Percentiles rank a stretch among this genome's conserved stretches.
These are phyloP conservation scores for Metopia argyrocephala DNA, from an alignment of 2,888 invertebrate genomes.

Conservation along the genomic window DNA sequence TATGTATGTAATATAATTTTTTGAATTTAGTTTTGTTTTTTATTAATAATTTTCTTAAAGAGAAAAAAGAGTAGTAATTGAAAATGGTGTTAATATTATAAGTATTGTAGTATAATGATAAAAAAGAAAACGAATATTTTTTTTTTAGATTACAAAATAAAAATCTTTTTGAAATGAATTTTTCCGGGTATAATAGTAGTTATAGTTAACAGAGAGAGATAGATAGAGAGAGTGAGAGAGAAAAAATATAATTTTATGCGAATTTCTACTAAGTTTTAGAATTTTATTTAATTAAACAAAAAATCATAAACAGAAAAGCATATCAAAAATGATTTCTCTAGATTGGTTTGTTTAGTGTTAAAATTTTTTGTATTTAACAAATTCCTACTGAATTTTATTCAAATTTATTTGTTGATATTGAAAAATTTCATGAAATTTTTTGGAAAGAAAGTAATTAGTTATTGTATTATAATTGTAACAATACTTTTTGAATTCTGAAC, in stretches of 20 bases:
- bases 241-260: constrained; percentile 34
- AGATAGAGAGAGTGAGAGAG: not conserved
- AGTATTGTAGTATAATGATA: constrained; percentile 25
- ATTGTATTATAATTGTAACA: not conserved
- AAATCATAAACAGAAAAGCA: constrained; percentile 11
- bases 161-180: constrained; percentile 10
- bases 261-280: constrained; percentile 47
- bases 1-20: not conserved
- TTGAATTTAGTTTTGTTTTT: constrained; percentile 62
- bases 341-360: constrained; percentile 25
- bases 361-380: constrained; percentile 52
- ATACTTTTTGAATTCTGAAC: too few species aligned
- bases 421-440: constrained; percentile 25
- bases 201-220: not conserved
- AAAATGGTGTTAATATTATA: constrained; percentile 47
- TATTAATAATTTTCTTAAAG: constrained; percentile 45
- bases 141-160: constrained; percentile 24
- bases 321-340: constrained; percentile 2
- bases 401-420: not conserved
- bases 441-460: constrained; percentile 11
- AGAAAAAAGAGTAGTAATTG: constrained; percentile 37
- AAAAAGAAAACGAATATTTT: constrained; percentile 18
- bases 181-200: constrained; percentile 24
- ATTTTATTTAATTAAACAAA: constrained; percentile 22
- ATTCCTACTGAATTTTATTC: constrained; percentile 61